Evolutionary conservation across 2,797 vertebrate species (phyloP).

Genomic region (Silurus aristotelis): DNA sequence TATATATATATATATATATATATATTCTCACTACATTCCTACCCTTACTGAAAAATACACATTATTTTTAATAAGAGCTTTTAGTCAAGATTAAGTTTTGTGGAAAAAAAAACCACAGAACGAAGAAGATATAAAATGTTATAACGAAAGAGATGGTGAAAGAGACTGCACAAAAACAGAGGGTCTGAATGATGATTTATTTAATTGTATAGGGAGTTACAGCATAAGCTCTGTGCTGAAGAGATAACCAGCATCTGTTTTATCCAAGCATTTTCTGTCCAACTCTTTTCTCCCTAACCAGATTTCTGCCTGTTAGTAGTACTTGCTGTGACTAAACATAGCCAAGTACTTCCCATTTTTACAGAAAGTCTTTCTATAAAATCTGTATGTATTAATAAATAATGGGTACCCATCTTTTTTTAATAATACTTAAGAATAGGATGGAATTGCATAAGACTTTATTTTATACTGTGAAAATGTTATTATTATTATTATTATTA

Average conservation of each 20-base stretch:
- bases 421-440: neutral
- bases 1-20: too few relatives aligned
- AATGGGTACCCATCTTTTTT: neutral
- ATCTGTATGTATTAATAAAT: neutral
- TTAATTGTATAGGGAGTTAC: constrained; percentile 28
- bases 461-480: neutral
- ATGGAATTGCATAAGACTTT: neutral
- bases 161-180: neutral
- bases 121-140: neutral
- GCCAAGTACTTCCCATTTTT: neutral
- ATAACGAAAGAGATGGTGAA: neutral
- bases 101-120: neutral
- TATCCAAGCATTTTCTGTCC: constrained; percentile 14
- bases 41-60: neutral
- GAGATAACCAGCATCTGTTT: constrained; percentile 33
- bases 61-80: neutral
- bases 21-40: neutral
- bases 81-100: neutral
- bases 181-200: constrained; percentile 23
- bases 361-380: neutral
- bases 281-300: neutral
- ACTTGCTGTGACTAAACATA: neutral
- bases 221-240: constrained; percentile 19
- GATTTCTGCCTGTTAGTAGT: neutral
- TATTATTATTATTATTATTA: neutral